These are phyloP conservation scores for Empis livida DNA, from an alignment of 2,888 invertebrate species.

Conservation along the genomic window DNA sequence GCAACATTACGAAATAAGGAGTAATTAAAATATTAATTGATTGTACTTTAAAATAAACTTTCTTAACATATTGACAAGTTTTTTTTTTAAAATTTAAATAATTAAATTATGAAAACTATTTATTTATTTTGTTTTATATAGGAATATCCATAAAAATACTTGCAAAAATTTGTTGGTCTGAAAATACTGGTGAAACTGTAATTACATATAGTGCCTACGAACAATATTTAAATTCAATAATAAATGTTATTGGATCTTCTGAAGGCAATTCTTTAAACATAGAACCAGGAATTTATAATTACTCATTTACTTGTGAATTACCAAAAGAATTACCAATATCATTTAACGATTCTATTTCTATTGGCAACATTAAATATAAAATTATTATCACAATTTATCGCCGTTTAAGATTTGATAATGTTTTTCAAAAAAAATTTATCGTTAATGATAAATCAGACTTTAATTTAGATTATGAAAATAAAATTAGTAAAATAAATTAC, in stretches of 20 bases:
- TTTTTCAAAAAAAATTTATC: conserved; percentile 29
- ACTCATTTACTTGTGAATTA: conserved; percentile 10
- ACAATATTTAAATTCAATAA: conserved; percentile 26
- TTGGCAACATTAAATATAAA: too few species aligned
- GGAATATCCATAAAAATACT: neutral
- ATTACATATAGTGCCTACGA: conserved; percentile 23
- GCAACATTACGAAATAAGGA: too few species aligned
- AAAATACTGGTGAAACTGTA: neutral
- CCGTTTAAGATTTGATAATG: conserved; percentile 64
- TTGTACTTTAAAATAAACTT: too few species aligned
- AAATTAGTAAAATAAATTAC: too few species aligned
- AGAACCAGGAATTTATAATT: conserved; percentile 45
- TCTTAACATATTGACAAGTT: too few species aligned
- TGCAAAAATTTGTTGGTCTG: conserved; percentile 28
- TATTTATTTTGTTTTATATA: too few species aligned
- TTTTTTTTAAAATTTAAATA: too few species aligned
- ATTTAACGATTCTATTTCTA: too few species aligned
- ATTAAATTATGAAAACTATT: too few species aligned
- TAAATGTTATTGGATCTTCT: conserved; percentile 17
- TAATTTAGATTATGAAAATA: conserved; percentile 49
- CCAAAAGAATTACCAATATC: conserved; percentile 54
- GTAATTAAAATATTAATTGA: too few species aligned
- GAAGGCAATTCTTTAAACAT: conserved; percentile 49
- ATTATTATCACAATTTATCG: conserved; percentile 64
- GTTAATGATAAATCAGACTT: conserved; percentile 69